Evolutionary conservation across 2,113 vertebrate species (phyloP).

Genomic region (Piliocolobus tephrosceles): DNA sequence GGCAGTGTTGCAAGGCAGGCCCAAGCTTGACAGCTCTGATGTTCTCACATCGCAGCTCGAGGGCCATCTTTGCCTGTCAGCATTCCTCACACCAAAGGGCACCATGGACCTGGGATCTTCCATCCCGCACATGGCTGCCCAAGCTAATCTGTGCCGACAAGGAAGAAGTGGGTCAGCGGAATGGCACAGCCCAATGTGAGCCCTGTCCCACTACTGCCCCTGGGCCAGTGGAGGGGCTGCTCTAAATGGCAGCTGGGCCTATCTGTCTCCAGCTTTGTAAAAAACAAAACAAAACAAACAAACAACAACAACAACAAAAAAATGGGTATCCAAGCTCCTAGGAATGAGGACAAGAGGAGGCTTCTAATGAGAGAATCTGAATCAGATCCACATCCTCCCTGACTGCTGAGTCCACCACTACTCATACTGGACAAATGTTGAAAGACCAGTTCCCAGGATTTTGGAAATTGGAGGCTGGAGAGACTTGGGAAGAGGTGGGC

Average conservation of each 20-base stretch:
- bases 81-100: background rate
- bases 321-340: background rate
- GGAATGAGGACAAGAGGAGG: background rate
- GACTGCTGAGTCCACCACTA: background rate
- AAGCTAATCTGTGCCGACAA: slow-evolving; percentile 71
- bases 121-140: slow-evolving; percentile 3
- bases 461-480: background rate
- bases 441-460: background rate
- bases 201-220: slow-evolving; percentile 33
- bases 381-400: background rate
- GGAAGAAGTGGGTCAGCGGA: slow-evolving; percentile 74
- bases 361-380: background rate
- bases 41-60: background rate
- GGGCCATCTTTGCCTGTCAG: slow-evolving; percentile 16
- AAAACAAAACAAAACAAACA: background rate
- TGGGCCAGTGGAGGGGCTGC: background rate
- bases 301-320: background rate
- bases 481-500: background rate
- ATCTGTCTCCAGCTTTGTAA: slow-evolving; percentile 8
- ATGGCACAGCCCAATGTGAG: slow-evolving; percentile 35
- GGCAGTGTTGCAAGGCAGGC: slow-evolving; percentile 39
- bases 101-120: slow-evolving; percentile 18
- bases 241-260: slow-evolving; percentile 49
- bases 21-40: slow-evolving; percentile 8
- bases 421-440: background rate